These are phyloP conservation scores for Yponomeuta evonymella DNA, from an alignment of 2,888 invertebrate species.

Conservation along the genomic window DNA sequence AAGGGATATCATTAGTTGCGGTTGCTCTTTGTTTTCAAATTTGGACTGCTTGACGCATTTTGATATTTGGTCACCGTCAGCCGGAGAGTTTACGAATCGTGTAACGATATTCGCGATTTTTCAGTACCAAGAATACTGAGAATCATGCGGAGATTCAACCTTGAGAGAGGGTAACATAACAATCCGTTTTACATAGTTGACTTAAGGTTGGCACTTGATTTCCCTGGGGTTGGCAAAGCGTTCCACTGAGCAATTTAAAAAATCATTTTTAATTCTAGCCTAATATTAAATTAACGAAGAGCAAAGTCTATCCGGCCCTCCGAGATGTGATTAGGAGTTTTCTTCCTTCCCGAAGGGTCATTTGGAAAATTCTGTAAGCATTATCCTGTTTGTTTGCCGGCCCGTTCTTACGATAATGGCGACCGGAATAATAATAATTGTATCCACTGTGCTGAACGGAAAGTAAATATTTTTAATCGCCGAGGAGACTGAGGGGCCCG, in stretches of 20 bases:
- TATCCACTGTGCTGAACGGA: background rate
- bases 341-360: background rate
- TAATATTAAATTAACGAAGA: conserved; percentile 11
- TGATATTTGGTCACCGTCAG: too few species aligned
- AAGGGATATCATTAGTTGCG: too few species aligned
- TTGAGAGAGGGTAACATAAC: background rate
- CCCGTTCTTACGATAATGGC: background rate
- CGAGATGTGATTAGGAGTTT: conserved; percentile 3
- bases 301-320: background rate
- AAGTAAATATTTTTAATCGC: background rate
- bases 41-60: too few species aligned
- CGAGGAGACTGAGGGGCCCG: background rate
- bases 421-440: background rate
- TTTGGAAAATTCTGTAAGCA: background rate
- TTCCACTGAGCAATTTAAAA: conserved; percentile 40
- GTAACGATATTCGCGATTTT: background rate
- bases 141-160: background rate
- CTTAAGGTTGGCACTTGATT: conserved; percentile 34
- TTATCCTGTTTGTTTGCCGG: background rate
- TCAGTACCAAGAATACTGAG: background rate
- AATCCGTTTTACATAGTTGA: conserved; percentile 1
- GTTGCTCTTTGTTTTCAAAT: too few species aligned
- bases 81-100: too few species aligned
- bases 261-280: conserved; percentile 33
- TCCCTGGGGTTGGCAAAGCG: conserved; percentile 40